phyloP scores from a whole-genome alignment of 2,888 invertebrate genomes.

The Caradrina kadenii region DNA sequence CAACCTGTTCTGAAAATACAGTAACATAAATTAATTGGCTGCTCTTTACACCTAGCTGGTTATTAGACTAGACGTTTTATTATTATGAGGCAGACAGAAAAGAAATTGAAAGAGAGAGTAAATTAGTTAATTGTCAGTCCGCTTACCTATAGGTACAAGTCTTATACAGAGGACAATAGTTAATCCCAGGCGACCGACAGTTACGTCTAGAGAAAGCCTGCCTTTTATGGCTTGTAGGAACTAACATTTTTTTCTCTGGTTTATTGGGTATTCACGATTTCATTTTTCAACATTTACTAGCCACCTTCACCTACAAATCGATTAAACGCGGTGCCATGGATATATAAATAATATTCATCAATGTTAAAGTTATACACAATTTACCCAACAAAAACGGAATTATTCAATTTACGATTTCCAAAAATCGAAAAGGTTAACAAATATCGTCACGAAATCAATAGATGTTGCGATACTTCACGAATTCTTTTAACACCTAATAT shows the following conservation, averaged over 20 bases:
- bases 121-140: constrained; percentile 39
- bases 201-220: constrained; percentile 14
- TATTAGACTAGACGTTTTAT: not conserved
- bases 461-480: constrained; percentile 45
- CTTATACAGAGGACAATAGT: constrained; percentile 13
- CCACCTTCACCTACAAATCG: constrained; percentile 8
- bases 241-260: not conserved
- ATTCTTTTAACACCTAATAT: constrained; percentile 53
- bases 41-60: constrained; percentile 16
- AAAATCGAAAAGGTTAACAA: constrained; percentile 42
- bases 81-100: constrained; percentile 15
- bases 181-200: constrained; percentile 20
- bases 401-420: constrained; percentile 33
- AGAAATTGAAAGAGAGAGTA: constrained; percentile 31
- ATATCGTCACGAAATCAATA: constrained; percentile 37
- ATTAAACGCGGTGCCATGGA: constrained; percentile 12
- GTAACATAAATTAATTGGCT: constrained; percentile 40
- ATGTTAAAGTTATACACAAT: constrained; percentile 21
- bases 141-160: not conserved
- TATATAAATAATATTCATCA: constrained; percentile 18
- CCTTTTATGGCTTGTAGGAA: constrained; percentile 20
- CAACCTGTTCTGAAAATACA: not conserved
- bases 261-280: not conserved
- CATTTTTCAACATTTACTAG: not conserved
- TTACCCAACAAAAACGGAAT: constrained; percentile 20